Base-by-base conservation (phyloP, 2,797 vertebrate genomes). In the Sparidentex hasta region DNA sequence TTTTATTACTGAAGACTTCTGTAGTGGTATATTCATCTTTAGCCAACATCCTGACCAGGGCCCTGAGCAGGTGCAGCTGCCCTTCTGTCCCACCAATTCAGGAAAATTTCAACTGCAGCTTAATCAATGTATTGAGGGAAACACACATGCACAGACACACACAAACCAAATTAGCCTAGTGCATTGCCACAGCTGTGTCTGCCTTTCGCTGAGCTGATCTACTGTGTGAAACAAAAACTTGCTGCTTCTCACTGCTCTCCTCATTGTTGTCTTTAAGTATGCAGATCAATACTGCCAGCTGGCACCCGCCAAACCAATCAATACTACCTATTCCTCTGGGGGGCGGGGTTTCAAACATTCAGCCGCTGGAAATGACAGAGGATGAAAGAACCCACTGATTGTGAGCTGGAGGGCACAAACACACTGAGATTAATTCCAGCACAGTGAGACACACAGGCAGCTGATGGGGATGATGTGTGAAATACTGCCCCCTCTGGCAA, bases 171-270 rank as follows among this genome's bases (percentile, higher is more conserved):
- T 66, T 44, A 80, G 38, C 16, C 43, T 63, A 69, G 73, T 71
- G 47, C 20, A 69, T 5, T 59, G 16, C 54, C 59, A 56, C 74
- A 86, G 68, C 71, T 80, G 76, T 56, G 29, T 76, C 70, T 66
- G 33, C 25, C 46, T 44, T 44, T 71, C 68, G 58, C 52, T 52
- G 44, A 38, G 33, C 58, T 85, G 57, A 72, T 76, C 69, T 50
- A 44, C 58, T 88, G 86, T 93, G 91, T 91, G 92, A 93, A 94
- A 83, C 67, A 48, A 81, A 91, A 43, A 64, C 71, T 29, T 16
- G 5, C 68, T 29, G 67, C 43, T 92, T 93, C 93, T 89, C 93
- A 92, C 87, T 91, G 73, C 56, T 82, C 66, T 63, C 33, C 61
- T 71, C 75, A 65, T 74, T 86, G 85, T 87, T 76, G 48, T 62